These are phyloP conservation scores for Zapornia atra DNA, from an alignment of 2,113 vertebrate species.

Conservation along the genomic window DNA sequence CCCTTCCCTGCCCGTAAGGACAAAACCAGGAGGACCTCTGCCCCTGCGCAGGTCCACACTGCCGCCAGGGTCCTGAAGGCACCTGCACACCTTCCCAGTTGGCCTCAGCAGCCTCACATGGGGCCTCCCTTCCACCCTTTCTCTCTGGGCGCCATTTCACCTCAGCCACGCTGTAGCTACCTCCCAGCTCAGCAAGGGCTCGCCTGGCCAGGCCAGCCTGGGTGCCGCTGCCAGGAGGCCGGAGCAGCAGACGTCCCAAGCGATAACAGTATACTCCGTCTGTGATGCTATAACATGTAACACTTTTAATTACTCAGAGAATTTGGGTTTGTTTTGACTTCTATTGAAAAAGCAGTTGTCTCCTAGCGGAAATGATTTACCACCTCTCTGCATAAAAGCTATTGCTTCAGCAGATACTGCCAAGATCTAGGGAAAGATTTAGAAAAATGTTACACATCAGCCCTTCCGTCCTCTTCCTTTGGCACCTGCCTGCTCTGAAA, in stretches of 20 bases:
- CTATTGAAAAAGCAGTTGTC: neutral
- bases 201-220: neutral
- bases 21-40: accelerated
- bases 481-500: accelerated
- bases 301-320: neutral
- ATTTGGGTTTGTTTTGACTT: neutral
- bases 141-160: neutral
- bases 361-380: neutral
- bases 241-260: neutral
- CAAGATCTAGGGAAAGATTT: neutral
- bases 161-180: neutral
- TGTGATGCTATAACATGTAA: accelerated
- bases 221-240: too few relatives aligned
- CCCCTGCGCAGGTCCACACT: neutral
- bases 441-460: neutral
- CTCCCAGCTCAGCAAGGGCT: neutral
- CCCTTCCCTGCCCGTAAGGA: accelerated
- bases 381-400: neutral
- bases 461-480: neutral
- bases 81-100: too few relatives aligned
- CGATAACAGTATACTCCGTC: accelerated
- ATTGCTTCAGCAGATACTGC: neutral
- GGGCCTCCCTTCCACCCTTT: neutral
- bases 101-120: neutral
- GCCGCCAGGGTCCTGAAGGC: neutral